Evolutionary conservation across 1,140 invertebrate genomes (phyloP).

Genomic region (Drosophila miranda): DNA sequence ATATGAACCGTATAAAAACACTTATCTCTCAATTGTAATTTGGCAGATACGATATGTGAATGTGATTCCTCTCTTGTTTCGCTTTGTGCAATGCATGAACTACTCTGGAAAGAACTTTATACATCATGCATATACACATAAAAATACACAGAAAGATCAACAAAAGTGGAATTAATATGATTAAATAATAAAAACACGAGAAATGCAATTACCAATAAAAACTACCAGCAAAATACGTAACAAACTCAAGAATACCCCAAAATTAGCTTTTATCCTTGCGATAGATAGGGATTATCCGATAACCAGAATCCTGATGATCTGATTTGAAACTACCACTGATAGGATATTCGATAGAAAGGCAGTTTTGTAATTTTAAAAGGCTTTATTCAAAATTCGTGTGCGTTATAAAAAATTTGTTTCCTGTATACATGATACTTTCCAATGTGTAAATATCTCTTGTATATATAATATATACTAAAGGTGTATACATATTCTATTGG

Average conservation of each 20-base stretch:
- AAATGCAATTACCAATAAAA: constrained; percentile 81
- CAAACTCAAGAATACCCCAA: constrained; percentile 34
- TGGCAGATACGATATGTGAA: constrained; percentile 40
- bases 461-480: constrained; percentile 27
- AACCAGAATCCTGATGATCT: too few species aligned
- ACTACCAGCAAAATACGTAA: constrained; percentile 79
- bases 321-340: too few species aligned
- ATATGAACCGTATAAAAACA: constrained; percentile 12
- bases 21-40: constrained; percentile 33
- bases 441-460: constrained; percentile 27
- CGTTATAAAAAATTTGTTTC: constrained; percentile 35
- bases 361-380: constrained; percentile 10
- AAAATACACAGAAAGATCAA: constrained; percentile 38
- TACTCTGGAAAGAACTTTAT: constrained; percentile 58
- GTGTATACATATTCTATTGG: constrained; percentile 22
- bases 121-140: constrained; percentile 59
- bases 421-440: constrained; percentile 32
- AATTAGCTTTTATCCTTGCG: not conserved
- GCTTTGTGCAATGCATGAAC: constrained; percentile 58
- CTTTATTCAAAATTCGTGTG: constrained; percentile 50
- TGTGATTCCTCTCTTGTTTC: constrained; percentile 70
- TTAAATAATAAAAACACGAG: constrained; percentile 66
- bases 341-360: too few species aligned
- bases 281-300: too few species aligned
- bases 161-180: constrained; percentile 68